A percentile compares a stretch with the other conserved stretches of the same genome.
phyloP scores from a whole-genome alignment of 2,113 vertebrate genomes.

The Chroicocephalus ridibundus region DNA sequence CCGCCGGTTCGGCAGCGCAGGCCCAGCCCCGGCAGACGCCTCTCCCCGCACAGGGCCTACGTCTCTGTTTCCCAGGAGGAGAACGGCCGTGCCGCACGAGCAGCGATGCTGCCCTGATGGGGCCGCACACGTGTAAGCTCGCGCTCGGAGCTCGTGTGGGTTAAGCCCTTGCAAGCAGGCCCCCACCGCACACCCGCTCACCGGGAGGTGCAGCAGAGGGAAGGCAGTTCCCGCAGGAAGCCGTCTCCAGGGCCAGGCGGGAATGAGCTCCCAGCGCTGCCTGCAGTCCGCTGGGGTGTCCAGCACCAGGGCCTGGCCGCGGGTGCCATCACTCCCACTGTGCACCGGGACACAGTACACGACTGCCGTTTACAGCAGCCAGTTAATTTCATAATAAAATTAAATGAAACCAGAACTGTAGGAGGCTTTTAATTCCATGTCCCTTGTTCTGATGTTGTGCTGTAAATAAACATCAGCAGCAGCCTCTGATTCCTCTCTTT shows the following conservation, averaged over 20 bases:
- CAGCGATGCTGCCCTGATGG: not conserved
- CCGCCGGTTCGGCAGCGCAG: not conserved
- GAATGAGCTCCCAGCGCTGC: fast-evolving
- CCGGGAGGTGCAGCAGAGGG: fast-evolving
- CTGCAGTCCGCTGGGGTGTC: not conserved
- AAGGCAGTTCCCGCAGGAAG: not conserved
- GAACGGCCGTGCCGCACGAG: not conserved
- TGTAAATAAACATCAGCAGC: not conserved
- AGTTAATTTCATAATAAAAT: not conserved
- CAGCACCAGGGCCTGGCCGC: not conserved
- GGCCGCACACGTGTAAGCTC: not conserved
- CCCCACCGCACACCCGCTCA: fast-evolving
- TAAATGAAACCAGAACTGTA: not conserved
- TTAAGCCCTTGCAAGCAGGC: too few relatives aligned
- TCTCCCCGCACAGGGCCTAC: not conserved
- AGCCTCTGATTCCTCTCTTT: not conserved
- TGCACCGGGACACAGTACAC: not conserved
- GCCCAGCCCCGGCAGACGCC: not conserved
- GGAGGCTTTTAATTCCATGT: conserved; percentile 11
- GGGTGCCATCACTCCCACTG: fast-evolving
- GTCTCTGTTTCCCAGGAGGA: fast-evolving
- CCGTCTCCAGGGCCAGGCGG: not conserved
- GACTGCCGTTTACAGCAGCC: not conserved
- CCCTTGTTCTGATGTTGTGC: not conserved
- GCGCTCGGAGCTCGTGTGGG: too few relatives aligned